Evolutionary conservation across 2,113 vertebrate species (phyloP).

Genomic region (Galbula dea): DNA sequence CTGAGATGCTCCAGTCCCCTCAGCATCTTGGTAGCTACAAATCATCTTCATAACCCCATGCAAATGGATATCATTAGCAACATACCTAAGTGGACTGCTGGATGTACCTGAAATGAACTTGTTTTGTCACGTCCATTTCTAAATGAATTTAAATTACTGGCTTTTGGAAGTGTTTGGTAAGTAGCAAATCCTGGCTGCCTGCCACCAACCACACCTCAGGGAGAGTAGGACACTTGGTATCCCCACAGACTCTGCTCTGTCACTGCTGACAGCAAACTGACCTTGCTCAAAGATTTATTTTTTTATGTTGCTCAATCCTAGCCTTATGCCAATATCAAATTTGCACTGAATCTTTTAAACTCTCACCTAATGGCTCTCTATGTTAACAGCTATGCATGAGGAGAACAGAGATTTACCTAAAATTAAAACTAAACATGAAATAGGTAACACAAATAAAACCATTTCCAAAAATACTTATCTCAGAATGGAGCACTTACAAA

Average conservation of each 20-base stretch:
- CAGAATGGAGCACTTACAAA: background rate
- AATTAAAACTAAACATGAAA: background rate
- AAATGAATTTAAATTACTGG: background rate
- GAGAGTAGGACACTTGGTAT: background rate
- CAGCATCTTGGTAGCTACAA: background rate
- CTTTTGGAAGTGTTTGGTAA: background rate
- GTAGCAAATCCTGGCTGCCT: background rate
- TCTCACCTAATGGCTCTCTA: background rate
- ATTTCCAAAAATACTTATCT: background rate
- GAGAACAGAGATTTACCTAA: background rate
- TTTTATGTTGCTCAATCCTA: background rate
- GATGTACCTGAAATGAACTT: background rate
- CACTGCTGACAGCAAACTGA: background rate
- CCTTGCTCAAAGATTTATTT: background rate
- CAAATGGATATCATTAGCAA: background rate
- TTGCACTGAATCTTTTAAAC: background rate
- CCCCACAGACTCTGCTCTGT: conserved; percentile 9
- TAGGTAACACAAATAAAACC: background rate
- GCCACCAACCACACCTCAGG: background rate
- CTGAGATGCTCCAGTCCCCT: background rate
- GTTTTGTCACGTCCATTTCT: background rate
- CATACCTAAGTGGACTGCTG: background rate
- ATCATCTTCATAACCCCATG: background rate
- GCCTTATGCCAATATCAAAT: background rate
- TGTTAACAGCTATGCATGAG: background rate